These are phyloP conservation scores for Andrena hattorfiana DNA, from an alignment of 2,888 invertebrate genomes.

Conservation along the genomic window DNA sequence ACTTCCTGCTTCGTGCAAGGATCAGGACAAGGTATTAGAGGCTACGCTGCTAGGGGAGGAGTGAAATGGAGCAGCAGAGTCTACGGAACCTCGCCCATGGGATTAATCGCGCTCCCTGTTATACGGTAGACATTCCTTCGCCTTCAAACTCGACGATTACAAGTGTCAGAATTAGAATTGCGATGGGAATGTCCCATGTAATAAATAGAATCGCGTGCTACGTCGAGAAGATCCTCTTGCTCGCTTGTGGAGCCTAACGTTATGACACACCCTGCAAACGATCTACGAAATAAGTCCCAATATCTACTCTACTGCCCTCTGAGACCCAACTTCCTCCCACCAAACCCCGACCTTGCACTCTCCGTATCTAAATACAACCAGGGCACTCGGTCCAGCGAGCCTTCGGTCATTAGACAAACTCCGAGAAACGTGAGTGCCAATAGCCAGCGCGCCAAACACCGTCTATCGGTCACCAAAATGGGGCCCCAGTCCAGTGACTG, in stretches of 20 bases:
- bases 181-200: background rate
- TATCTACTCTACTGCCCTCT: background rate
- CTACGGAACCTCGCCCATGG: too few relatives aligned
- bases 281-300: too few relatives aligned
- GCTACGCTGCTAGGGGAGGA: too few relatives aligned
- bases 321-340: background rate
- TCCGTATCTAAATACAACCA: background rate
- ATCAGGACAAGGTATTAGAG: too few relatives aligned
- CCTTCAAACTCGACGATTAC: background rate
- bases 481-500: slow-evolving; percentile 4
- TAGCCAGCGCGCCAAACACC: background rate
- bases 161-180: background rate
- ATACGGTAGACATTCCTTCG: slow-evolving; percentile 16
- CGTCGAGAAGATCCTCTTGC: too few relatives aligned
- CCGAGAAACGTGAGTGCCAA: background rate
- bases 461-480: slow-evolving; percentile 11
- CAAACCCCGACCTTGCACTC: slow-evolving; percentile 17
- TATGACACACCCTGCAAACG: too few relatives aligned
- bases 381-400: background rate
- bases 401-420: background rate
- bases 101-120: slow-evolving; percentile 2
- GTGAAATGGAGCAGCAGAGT: too few relatives aligned
- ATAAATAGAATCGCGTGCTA: too few relatives aligned
- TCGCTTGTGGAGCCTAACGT: too few relatives aligned
- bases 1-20: too few relatives aligned